phyloP scores from a whole-genome alignment of 2,797 vertebrate genomes.

The Rousettus madagascariensis region DNA sequence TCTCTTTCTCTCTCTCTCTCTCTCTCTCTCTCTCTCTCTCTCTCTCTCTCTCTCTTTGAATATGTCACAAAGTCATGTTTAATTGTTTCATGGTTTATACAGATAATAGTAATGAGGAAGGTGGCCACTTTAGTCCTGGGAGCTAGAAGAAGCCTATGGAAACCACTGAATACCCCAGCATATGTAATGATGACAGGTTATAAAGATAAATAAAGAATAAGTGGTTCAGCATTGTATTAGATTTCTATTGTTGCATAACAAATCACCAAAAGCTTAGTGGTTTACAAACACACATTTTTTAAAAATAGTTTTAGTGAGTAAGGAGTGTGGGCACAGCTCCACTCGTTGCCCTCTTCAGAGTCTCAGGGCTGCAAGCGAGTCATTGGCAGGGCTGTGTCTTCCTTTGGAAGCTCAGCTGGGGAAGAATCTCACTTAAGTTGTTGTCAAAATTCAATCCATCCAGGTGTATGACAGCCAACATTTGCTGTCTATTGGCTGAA shows the following conservation, averaged over 20 bases:
- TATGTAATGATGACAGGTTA: background rate
- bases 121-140: background rate
- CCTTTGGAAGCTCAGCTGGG: background rate
- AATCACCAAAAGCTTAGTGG: background rate
- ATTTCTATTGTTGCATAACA: background rate
- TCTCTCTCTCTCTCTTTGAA: background rate
- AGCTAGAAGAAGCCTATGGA: background rate
- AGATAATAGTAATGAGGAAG: background rate
- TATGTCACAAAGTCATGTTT: background rate
- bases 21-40: background rate
- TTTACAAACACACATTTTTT: background rate
- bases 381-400: background rate
- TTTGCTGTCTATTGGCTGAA: background rate
- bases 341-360: background rate
- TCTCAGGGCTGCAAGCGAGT: background rate
- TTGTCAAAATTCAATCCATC: background rate
- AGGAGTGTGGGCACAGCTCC: background rate
- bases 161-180: background rate
- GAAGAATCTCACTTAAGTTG: background rate
- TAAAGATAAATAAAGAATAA: background rate
- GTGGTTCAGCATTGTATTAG: background rate
- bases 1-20: no score
- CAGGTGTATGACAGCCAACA: background rate
- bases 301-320: background rate
- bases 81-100: background rate